Conservation (phyloP, 2,113 vertebrate species). For the Cyrtonyx montezumae region DNA sequence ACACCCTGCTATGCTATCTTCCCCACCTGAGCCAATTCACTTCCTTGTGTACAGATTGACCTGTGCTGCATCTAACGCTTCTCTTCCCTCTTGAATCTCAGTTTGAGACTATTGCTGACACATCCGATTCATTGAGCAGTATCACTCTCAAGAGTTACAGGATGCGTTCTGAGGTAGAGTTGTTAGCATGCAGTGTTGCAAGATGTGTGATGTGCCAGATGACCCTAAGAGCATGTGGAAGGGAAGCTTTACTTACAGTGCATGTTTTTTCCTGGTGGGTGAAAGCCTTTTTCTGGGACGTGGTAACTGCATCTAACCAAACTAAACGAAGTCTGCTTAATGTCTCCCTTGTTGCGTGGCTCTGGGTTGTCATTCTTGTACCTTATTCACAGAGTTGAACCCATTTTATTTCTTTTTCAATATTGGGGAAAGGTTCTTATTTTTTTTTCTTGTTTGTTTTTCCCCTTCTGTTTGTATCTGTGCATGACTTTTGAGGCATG, state of each 20-base stretch:
- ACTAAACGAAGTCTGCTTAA: not conserved
- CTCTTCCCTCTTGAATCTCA: slow-evolving; percentile 73
- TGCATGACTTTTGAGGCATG: not conserved
- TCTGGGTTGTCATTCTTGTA: not conserved
- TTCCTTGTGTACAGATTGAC: fast-evolving
- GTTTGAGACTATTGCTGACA: slow-evolving; percentile 91
- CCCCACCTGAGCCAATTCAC: not conserved
- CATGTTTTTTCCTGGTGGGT: not conserved
- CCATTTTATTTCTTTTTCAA: not conserved
- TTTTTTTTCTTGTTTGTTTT: not conserved
- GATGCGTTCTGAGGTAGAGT: slow-evolving; percentile 89
- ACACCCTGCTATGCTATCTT: not conserved
- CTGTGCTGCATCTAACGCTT: not conserved
- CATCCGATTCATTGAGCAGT: slow-evolving; percentile 87
- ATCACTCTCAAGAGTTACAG: slow-evolving; percentile 95
- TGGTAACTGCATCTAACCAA: not conserved
- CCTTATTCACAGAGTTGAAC: fast-evolving
- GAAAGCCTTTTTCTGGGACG: not conserved
- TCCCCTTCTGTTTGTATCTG: not conserved
- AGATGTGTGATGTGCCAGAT: slow-evolving; percentile 4
- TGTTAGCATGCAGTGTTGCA: not conserved
- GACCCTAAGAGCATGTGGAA: not conserved
- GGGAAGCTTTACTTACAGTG: not conserved
- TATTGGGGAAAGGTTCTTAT: not conserved
- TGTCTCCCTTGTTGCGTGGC: not conserved